Evolutionary conservation across 2,113 vertebrate species (phyloP), one percentile per base, ranked within the genome.

Genomic region (Micromys minutus): DNA sequence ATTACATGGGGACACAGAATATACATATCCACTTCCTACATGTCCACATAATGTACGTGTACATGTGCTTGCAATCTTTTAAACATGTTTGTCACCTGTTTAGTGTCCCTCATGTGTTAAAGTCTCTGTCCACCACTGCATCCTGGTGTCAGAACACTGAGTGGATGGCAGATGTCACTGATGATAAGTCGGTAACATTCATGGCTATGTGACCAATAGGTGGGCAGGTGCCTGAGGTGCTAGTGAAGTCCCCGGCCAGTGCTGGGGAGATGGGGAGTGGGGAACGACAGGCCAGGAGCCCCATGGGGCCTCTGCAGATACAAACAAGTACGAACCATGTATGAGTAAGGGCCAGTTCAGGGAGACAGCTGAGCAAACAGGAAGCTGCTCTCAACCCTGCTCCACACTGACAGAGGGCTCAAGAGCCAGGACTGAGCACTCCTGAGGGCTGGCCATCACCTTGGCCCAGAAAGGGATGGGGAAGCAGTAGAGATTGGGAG

Each of bases 1-100:
- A 42, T 13, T 21, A 36, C 26, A 11, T 11, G 13, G 29, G 17
- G 71, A 24, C 45, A 63, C 2, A 13, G 34, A 47, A 12, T 24
- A n/a, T 5, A 47, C 26, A 26, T 3, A 15, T 59, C 72, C 52
- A 34, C 5, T 31, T 34, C 17, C 19, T 52, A 34, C 3, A 36
- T 55, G 52, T 4, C 11, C 24, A 24, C 16, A 5, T 16, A 29
- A n/a, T 3, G 5, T 17, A 7, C 10, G 19, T 47, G 52, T 1
- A 39, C 6, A 31, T 0, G 0, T 21, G 21, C 29, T 34, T 0
- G 7, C 8, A 8, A 21, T 7, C 24, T n/a, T 50, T 67, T 47
- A 86, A 57, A 57, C 1, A 13, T 3, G 0, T 31, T 3, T 69
- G 24, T 21, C 42, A 79, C n/a, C 5, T 8, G 1, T 13, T 5